Base-by-base conservation (phyloP, 2,888 invertebrate genomes). In the Lissocephala sabroskyi region DNA sequence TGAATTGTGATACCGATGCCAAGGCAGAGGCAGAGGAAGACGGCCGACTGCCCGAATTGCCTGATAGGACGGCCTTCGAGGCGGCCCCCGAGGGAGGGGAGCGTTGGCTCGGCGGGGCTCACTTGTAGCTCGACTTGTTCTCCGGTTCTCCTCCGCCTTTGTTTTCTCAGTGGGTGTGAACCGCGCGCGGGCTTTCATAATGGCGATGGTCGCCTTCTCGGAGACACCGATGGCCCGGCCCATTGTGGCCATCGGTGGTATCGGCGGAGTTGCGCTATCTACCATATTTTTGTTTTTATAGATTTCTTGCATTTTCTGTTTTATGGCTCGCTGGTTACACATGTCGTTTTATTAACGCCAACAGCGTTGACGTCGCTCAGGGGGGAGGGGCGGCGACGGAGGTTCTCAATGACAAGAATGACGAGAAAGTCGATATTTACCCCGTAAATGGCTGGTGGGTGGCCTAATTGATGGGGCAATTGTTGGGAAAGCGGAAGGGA, bases 1-100 rank as follows among this genome's bases (percentile, higher is more conserved):
- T 74, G 77, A 77, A 77, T 74, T 77, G 77, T 74, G 77, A 65
- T 74, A 65, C 65, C 56, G 48, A 47, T 49, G 39, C 42, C 42
- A 62, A 52, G 7, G 16, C 13, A 13, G 10, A 35, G 35, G 10
- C 17, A 16, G 53, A 48, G 59, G 54, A 46, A 43, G 43, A 14
- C 40, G n/a, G 32, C 16, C 26, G 29, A 36, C 30, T 30, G 30
- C 6, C n/a, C 10, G 30, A 11, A 3, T 30, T 30, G 30, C 7
- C 23, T 23, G 23, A 7, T 23, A 23, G 4, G 30, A 30, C 30
- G 9, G 30, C 10, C 30, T 30, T 30, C 11, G 30, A n/a, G n/a
- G n/a, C n/a, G n/a, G n/a, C n/a, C n/a, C n/a, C n/a, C n/a, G n/a
- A n/a, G n/a, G n/a, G n/a, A n/a, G n/a, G n/a, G n/a, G n/a, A n/a